Evolutionary conservation across 2,113 vertebrate genomes (phyloP), one percentile per base, ranked within the genome.

Genomic region (Hyperoodon ampullatus): DNA sequence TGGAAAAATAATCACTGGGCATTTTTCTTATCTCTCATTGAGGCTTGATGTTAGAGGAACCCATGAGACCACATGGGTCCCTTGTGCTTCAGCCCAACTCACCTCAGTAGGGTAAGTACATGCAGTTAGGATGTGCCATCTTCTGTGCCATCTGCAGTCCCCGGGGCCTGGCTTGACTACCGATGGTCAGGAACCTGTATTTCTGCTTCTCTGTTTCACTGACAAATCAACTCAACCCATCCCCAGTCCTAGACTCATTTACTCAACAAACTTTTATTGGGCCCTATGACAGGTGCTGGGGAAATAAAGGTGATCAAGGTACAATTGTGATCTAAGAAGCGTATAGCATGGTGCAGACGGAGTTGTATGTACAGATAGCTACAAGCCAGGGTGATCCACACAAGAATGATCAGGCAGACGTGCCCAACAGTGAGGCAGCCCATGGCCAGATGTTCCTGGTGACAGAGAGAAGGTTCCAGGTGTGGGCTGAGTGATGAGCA

Each of bases 351-450:
- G 30, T 2, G 47, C 11, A 3, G 61, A n/a, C 23, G 8, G 35
- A 42, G 63, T 1, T 14, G 7, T 9, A 6, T 6, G 23, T 10
- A 6, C 4, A 19, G 60, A 23, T 3, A 4, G 33, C 30, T 1
- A 8, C 1, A 0, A 9, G 19, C 55, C 53, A 8, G 35, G 24
- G 33, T 2, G 30, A 5, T 5, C 35, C 26, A 5, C 2, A 4
- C 2, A 12, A 9, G 18, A 19, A 12, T 6, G 10, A 4, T 19
- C 8, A 0, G 39, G 30, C 16, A 88, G 3, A 42, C 24, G 2
- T 0, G 0, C n/a, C 39, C 0, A 8, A 1, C 11, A 26, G 11
- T 0, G 33, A 30, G 60, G 35, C 12, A 0, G 6, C 11, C 53
- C 4, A 0, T 0, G 47, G 8, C 14, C 7, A 11, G 18, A 53